These are phyloP conservation scores for Petrocephalus microphthalmus DNA, from an alignment of 2,113 vertebrate species.

Conservation along the genomic window DNA sequence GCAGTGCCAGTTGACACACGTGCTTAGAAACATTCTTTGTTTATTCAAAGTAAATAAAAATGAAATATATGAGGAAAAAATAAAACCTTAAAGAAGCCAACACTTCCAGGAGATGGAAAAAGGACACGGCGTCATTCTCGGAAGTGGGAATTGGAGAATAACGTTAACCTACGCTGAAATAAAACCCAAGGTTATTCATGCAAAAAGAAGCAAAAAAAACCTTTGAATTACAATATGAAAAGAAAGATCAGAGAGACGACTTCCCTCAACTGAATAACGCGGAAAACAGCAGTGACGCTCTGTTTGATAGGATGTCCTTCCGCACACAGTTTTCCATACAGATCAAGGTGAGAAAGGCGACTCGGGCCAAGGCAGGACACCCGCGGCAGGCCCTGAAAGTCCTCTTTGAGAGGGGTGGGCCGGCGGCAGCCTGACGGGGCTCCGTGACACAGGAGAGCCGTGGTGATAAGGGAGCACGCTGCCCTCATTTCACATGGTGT, in stretches of 20 bases:
- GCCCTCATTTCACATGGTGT: neutral
- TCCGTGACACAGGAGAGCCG: neutral
- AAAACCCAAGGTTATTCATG: conserved; percentile 6
- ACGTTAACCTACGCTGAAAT: neutral
- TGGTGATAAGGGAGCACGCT: neutral
- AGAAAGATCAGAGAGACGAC: conserved; percentile 8
- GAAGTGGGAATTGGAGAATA: neutral
- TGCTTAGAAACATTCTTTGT: neutral
- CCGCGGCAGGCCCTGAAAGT: neutral
- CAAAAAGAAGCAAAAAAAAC: neutral
- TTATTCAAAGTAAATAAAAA: neutral
- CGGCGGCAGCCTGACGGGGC: neutral
- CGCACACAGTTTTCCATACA: neutral
- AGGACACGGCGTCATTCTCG: neutral
- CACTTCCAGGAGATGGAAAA: too few species aligned
- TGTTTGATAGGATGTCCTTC: conserved; percentile 11
- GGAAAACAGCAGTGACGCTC: neutral
- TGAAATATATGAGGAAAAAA: neutral
- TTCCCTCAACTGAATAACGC: neutral
- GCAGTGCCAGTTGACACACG: neutral
- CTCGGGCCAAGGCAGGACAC: neutral
- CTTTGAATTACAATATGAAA: conserved; percentile 9
- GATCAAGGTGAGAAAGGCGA: neutral
- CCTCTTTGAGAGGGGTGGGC: neutral
- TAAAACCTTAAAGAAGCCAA: neutral